Evolutionary conservation across 2,888 invertebrate genomes (phyloP).

Genomic region (Microplitis manilae): DNA sequence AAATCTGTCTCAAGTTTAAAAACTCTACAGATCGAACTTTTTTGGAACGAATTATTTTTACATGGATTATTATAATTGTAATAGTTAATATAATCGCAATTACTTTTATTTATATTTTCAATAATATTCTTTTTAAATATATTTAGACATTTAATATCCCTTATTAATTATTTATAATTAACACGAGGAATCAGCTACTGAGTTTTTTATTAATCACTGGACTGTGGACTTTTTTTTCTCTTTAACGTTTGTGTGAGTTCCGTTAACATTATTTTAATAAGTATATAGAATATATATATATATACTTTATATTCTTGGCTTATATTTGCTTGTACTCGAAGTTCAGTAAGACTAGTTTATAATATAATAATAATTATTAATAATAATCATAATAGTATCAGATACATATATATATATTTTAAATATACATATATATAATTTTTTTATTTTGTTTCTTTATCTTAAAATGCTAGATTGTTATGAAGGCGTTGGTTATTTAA

Average conservation of each 20-base stretch:
- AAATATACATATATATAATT: neutral
- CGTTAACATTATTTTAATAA: slow-evolving; percentile 34
- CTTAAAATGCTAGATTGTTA: slow-evolving; percentile 33
- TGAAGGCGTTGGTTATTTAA: slow-evolving; percentile 26
- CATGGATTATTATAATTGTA: neutral
- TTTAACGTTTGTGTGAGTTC: slow-evolving; percentile 22
- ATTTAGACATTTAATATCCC: neutral
- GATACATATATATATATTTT: neutral
- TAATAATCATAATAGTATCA: neutral
- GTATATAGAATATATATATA: slow-evolving; percentile 20
- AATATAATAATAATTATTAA: slow-evolving; percentile 28
- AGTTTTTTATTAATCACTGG: slow-evolving; percentile 3
- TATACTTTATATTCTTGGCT: slow-evolving; percentile 33
- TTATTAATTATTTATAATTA: slow-evolving; percentile 10
- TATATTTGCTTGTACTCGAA: slow-evolving; percentile 46
- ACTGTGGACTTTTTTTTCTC: slow-evolving; percentile 24
- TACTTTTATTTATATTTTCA: neutral
- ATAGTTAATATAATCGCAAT: slow-evolving; percentile 1
- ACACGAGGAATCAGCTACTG: neutral
- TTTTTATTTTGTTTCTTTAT: slow-evolving; percentile 20
- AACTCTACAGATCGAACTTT: too few relatives aligned
- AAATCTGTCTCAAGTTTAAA: too few relatives aligned
- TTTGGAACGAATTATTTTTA: too few relatives aligned
- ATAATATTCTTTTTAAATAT: neutral
- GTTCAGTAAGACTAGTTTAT: slow-evolving; percentile 54